Evolutionary conservation across 2,888 invertebrate genomes (phyloP).

Genomic region (Bedellia somnulentella): DNA sequence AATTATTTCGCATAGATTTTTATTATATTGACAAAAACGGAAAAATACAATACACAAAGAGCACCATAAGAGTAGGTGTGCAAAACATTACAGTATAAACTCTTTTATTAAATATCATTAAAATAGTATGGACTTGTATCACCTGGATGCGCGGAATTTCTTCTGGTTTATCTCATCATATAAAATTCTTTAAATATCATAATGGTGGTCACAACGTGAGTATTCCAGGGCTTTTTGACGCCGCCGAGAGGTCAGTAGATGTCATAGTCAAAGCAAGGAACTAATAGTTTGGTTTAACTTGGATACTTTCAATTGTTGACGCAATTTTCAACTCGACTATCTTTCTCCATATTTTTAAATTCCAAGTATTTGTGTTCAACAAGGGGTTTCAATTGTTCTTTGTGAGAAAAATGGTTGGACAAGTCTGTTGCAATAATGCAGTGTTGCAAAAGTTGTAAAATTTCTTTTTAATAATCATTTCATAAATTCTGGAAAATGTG

Average conservation of each 20-base stretch:
- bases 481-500: constrained; percentile 78
- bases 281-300: no score
- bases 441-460: constrained; percentile 73
- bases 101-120: no score
- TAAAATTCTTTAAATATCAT: constrained; percentile 84
- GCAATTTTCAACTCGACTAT: no score
- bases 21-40: no score
- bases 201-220: constrained; percentile 77
- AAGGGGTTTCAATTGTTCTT: no score
- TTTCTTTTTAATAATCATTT: constrained; percentile 74
- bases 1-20: no score
- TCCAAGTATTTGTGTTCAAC: no score
- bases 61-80: no score
- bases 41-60: no score
- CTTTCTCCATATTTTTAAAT: no score
- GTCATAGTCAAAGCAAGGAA: constrained; percentile 83
- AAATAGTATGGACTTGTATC: constrained; percentile 5
- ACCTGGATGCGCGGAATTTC: constrained; percentile 78
- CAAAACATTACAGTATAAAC: no score
- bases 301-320: no score
- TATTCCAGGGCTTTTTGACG: constrained; percentile 83
- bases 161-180: constrained; percentile 75
- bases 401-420: constrained; percentile 79
- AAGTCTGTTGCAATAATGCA: constrained; percentile 86
- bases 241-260: constrained; percentile 79